Percentiles rank a stretch among this genome's conserved stretches.
These are phyloP conservation scores for Solea solea DNA, from an alignment of 2,113 vertebrate species.

Conservation along the genomic window DNA sequence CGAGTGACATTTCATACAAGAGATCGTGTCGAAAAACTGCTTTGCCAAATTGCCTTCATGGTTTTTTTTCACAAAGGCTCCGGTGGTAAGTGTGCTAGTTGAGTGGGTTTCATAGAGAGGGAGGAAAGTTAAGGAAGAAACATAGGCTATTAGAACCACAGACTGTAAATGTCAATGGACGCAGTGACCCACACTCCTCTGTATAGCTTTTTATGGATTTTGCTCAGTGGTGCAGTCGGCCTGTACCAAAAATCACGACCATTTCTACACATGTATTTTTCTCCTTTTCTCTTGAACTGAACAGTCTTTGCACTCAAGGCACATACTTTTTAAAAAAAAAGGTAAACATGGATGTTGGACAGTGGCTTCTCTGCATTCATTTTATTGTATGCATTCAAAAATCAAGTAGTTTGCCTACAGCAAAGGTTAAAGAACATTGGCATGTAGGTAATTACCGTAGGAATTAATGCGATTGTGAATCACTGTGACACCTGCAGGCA, in stretches of 20 bases:
- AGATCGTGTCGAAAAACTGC: conserved; percentile 20
- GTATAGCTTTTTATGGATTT: conserved; percentile 58
- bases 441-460: neutral
- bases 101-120: conserved; percentile 32
- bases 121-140: conserved; percentile 39
- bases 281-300: conserved; percentile 4
- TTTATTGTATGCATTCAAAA: neutral
- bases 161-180: conserved; percentile 63
- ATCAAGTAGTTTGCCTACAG: conserved; percentile 1
- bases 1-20: conserved; percentile 51
- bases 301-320: neutral
- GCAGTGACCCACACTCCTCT: conserved; percentile 40
- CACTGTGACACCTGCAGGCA: conserved; percentile 8
- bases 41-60: conserved; percentile 30
- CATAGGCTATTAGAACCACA: conserved; percentile 46
- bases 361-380: neutral
- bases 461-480: neutral
- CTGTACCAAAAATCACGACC: conserved; percentile 6
- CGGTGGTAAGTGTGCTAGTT: conserved; percentile 19
- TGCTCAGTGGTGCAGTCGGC: conserved; percentile 43
- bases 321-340: neutral
- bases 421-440: neutral
- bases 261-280: neutral
- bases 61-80: conserved; percentile 15
- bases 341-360: neutral